Percentiles rank a stretch among this genome's conserved stretches.
Conservation (phyloP, 2,888 invertebrate genomes). For the Slavum lentiscoides region DNA sequence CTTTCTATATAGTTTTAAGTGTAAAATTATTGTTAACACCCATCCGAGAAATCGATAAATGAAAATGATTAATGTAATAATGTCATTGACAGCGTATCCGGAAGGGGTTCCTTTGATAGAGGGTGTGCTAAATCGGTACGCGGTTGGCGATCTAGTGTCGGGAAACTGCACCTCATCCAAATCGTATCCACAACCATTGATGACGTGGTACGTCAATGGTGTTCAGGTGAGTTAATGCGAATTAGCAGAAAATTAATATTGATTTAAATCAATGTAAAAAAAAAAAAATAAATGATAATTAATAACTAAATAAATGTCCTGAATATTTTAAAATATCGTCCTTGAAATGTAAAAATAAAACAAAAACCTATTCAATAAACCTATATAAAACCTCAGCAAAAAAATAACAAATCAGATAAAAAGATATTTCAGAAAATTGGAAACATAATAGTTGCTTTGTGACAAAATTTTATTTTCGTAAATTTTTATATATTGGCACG, state of each 20-base stretch:
- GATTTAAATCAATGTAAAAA: not conserved
- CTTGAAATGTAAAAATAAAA: no score
- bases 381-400: no score
- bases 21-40: not conserved
- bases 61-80: slow-evolving; percentile 42
- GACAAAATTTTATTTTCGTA: no score
- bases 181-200: slow-evolving; percentile 54
- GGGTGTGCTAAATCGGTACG: slow-evolving; percentile 51
- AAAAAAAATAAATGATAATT: no score
- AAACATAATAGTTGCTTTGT: no score
- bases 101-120: slow-evolving; percentile 51
- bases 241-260: slow-evolving; percentile 9
- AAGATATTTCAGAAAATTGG: no score
- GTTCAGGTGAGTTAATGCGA: slow-evolving; percentile 50
- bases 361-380: no score
- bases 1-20: not conserved
- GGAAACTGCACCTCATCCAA: slow-evolving; percentile 54
- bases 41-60: not conserved
- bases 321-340: no score
- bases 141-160: slow-evolving; percentile 53
- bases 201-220: slow-evolving; percentile 55
- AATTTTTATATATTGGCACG: no score
- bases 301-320: no score
- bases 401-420: no score
- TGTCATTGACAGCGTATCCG: slow-evolving; percentile 53